Evolutionary conservation across 2,888 invertebrate species (phyloP).

Genomic region (Adelognathus sp.): DNA sequence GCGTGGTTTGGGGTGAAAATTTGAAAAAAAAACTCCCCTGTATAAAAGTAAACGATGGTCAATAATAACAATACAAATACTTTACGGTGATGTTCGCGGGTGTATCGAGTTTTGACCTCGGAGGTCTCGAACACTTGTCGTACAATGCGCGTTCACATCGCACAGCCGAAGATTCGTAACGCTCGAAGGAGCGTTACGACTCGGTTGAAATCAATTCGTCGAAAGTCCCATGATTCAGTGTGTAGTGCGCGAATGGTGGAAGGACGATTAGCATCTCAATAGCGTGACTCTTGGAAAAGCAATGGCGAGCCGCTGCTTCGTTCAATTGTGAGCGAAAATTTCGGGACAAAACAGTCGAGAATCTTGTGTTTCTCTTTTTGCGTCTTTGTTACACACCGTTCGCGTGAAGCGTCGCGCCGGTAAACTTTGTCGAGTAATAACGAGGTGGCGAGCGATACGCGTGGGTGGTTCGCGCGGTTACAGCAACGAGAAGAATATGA

Average conservation of each 20-base stretch:
- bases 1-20: no score
- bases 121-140: not conserved
- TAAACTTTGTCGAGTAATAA: not conserved
- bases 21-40: no score
- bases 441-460: not conserved
- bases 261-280: not conserved
- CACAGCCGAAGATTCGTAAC: not conserved
- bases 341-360: not conserved
- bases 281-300: not conserved
- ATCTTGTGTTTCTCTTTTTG: not conserved
- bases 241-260: not conserved
- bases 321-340: not conserved
- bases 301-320: not conserved
- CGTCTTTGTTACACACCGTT: not conserved
- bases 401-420: not conserved
- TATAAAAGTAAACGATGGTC: not conserved
- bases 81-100: no score
- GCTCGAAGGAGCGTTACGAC: not conserved
- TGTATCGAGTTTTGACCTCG: no score
- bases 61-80: not conserved
- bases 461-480: not conserved
- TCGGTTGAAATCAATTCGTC: slow-evolving; percentile 14
- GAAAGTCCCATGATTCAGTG: not conserved
- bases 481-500: not conserved
- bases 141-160: not conserved